Base-by-base conservation (phyloP, 2,797 vertebrate genomes). In the Pelodytes ibericus region DNA sequence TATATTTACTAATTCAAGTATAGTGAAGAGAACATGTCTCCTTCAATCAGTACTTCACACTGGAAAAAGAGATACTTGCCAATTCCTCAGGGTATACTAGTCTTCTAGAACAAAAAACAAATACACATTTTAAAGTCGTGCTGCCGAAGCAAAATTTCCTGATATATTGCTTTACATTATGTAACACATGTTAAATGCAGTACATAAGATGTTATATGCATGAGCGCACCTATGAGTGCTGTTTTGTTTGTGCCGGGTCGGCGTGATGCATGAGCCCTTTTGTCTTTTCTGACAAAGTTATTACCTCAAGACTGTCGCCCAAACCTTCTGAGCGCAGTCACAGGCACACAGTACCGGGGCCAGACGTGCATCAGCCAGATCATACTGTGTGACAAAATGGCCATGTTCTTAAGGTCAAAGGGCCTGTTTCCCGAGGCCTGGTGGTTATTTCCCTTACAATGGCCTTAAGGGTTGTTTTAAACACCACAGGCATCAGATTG, bases 401-500 rank as follows among this genome's bases (percentile, higher is more conserved):
- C 33, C 4, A n/a, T 16, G 4, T 47, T 47, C 16, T 47, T 13
- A 16, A 2, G 44, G 11, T 18, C n/a, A 53, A 47, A 1, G 2
- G n/a, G 7, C 6, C 6, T 11, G 24, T 15, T 11, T 47, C 18
- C 44, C 24, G 22, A 24, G 11, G 6, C 4, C 49, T 24, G 49
- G 11, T 53, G 2, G 7, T 20, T 39, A 39, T 53, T 53, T 6
- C 3, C 22, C n/a, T 16, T 9, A 24, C 18, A 1, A 9, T 47
- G 69, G 31, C 68, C 62, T 64, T 25, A 71, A 49, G 49, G 29
- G 41, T 30, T 16, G 68, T 60, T 77, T 72, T 66, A 72, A 66
- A 29, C 68, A 29, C 59, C 66, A 63, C 59, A 64, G 59, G 74
- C 56, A 72, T 77, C 71, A 72, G 53, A 60, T 27, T 51, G 13